A percentile compares a stretch with the other conserved stretches of the same genome.
Conservation (phyloP, 2,888 invertebrate species). For the Tanypteryx hageni region DNA sequence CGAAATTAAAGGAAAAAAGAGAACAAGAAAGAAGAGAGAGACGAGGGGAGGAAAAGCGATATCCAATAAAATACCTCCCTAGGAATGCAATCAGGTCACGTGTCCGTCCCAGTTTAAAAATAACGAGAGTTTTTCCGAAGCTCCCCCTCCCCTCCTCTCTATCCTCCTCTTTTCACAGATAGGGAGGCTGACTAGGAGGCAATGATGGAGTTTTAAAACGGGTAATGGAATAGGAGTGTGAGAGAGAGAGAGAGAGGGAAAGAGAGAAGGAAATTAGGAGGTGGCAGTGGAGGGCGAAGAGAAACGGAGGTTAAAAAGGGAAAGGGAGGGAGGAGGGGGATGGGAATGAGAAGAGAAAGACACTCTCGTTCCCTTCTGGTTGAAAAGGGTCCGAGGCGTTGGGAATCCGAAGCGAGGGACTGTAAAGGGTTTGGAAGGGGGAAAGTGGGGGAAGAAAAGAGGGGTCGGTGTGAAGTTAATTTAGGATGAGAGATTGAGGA, state of each 20-base stretch:
- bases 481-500: not conserved
- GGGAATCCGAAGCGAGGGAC: not conserved
- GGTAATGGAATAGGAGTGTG: not conserved
- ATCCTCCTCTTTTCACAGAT: not conserved
- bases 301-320: not conserved
- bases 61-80: not conserved
- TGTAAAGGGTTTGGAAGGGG: not conserved
- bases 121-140: conserved; percentile 11
- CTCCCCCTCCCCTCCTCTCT: not conserved
- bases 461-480: not conserved
- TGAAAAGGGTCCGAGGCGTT: conserved; percentile 6
- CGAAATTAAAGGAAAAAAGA: no score
- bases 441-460: not conserved
- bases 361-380: not conserved
- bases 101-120: conserved; percentile 48
- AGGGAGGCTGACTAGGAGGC: not conserved
- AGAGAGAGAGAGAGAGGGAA: not conserved
- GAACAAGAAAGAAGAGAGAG: not conserved
- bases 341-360: not conserved
- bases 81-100: conserved; percentile 39
- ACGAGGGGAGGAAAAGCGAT: not conserved
- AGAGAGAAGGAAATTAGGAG: not conserved
- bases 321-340: not conserved
- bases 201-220: not conserved
- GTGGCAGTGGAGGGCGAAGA: not conserved